Evolutionary conservation across 1,140 invertebrate species (phyloP).

Genomic region (Chlorops oryzae): DNA sequence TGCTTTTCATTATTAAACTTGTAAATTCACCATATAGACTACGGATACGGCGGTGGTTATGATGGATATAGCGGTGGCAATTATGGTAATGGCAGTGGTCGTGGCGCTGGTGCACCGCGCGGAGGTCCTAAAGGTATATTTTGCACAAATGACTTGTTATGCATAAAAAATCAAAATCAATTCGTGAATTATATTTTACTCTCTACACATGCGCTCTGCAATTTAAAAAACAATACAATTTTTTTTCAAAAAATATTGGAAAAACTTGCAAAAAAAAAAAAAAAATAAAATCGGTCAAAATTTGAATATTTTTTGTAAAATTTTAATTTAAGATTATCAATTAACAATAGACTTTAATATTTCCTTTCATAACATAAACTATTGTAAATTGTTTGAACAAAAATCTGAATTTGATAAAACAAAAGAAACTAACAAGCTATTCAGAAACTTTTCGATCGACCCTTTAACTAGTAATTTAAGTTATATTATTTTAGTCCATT

Average conservation of each 20-base stretch:
- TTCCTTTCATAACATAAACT: background rate
- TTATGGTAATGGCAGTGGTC: slow-evolving; percentile 30
- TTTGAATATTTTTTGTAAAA: slow-evolving; percentile 6
- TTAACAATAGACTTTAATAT: background rate
- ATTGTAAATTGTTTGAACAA: background rate
- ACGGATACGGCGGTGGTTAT: slow-evolving; percentile 45
- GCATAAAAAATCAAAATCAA: slow-evolving; percentile 4
- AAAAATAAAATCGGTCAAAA: background rate
- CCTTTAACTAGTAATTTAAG: background rate
- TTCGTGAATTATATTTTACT: background rate
- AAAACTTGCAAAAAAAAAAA: background rate
- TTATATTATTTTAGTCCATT: background rate
- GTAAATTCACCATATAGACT: slow-evolving; percentile 27
- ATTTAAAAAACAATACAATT: slow-evolving; percentile 4
- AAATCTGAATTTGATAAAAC: too few species aligned
- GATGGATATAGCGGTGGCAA: slow-evolving; percentile 39
- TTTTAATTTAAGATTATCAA: background rate
- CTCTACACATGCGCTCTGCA: background rate
- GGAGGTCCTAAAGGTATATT: slow-evolving; percentile 45
- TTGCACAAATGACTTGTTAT: slow-evolving; percentile 15
- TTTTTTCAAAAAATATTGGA: background rate
- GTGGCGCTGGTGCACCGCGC: slow-evolving; percentile 30
- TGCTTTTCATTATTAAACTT: background rate
- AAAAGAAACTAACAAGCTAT: background rate
- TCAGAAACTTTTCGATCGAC: background rate